Percentiles rank a stretch among this genome's conserved stretches.
Conservation (phyloP, 1,140 invertebrate genomes). For the Philopotamus ludificatus region DNA sequence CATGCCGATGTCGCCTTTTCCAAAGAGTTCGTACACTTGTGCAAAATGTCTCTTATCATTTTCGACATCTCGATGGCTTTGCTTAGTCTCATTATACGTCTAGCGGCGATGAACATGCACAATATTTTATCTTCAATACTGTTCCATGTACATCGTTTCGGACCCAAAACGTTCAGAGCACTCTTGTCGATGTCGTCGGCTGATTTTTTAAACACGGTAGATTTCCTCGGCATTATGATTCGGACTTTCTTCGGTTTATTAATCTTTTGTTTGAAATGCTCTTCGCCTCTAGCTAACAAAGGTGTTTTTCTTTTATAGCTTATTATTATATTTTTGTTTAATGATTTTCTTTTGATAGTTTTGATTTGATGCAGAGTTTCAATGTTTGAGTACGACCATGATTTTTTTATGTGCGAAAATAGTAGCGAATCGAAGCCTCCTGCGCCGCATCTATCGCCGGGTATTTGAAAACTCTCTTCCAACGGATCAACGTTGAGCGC, state of each 20-base stretch:
- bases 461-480: constrained; percentile 53
- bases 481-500: constrained; percentile 10
- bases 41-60: constrained; percentile 34
- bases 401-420: constrained; percentile 65
- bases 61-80: no score
- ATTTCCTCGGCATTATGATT: constrained; percentile 17
- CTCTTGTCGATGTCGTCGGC: constrained; percentile 62
- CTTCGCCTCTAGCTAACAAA: constrained; percentile 2
- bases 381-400: constrained; percentile 53
- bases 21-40: constrained; percentile 50
- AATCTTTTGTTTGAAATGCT: neutral
- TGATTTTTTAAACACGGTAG: neutral
- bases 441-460: constrained; percentile 68
- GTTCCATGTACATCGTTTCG: constrained; percentile 60
- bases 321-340: neutral
- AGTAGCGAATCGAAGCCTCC: constrained; percentile 69
- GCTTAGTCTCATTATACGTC: constrained; percentile 60
- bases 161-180: constrained; percentile 62
- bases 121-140: constrained; percentile 62
- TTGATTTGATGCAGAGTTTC: constrained; percentile 6
- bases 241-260: constrained; percentile 24
- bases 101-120: constrained; percentile 65
- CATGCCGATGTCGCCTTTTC: constrained; percentile 69
- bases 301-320: constrained; percentile 13
- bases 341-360: constrained; percentile 18